A percentile compares a stretch with the other conserved stretches of the same genome.
These are phyloP conservation scores for Actenoides lindsayi DNA, from an alignment of 2,113 vertebrate species.

Conservation along the genomic window DNA sequence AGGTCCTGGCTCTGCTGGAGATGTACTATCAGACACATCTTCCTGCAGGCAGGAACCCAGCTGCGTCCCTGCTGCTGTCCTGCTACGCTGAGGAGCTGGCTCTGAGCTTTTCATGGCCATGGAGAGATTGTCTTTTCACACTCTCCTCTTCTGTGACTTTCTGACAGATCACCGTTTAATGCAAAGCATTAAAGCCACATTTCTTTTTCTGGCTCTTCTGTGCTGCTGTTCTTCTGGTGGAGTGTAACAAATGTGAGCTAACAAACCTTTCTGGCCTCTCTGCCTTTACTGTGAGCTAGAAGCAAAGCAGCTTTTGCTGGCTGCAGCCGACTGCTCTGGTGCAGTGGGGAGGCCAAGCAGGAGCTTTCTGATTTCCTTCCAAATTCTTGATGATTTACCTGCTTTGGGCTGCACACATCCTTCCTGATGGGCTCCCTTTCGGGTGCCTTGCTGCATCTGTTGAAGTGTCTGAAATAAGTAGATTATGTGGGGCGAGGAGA, in stretches of 20 bases:
- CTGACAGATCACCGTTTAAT: neutral
- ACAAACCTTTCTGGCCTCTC: fast-evolving
- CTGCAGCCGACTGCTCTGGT: neutral
- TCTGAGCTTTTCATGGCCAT: neutral
- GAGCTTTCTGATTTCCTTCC: neutral
- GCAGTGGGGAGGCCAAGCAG: neutral
- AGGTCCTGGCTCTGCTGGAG: neutral
- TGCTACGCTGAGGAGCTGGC: neutral
- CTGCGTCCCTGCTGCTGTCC: neutral
- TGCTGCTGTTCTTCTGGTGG: neutral
- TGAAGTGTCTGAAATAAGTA: neutral
- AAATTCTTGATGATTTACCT: neutral
- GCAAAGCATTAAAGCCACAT: neutral
- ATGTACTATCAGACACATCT: neutral
- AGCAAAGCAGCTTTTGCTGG: neutral
- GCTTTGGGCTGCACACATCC: neutral
- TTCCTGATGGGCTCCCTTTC: neutral
- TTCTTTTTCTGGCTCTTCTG: neutral
- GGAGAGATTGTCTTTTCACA: neutral
- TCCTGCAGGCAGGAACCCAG: neutral
- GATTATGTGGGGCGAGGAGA: neutral
- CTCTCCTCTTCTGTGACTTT: neutral
- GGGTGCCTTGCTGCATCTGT: neutral
- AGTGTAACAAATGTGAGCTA: neutral
- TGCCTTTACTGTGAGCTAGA: neutral